phyloP scores from a whole-genome alignment of 2,797 vertebrate species.

The Sphenopsis melanotis region DNA sequence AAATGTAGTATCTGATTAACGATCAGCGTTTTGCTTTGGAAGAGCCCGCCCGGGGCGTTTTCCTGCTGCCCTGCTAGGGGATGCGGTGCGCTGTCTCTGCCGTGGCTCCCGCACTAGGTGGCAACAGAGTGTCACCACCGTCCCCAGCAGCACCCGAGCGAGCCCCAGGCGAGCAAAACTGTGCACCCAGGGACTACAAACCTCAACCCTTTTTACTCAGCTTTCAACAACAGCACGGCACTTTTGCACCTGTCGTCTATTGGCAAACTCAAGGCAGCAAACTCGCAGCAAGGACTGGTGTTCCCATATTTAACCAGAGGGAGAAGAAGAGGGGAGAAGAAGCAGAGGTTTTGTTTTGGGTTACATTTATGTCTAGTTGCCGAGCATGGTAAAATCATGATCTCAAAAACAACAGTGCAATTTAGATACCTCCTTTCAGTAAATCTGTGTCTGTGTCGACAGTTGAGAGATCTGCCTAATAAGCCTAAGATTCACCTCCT shows the following conservation, averaged over 20 bases:
- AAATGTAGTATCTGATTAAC: rapidly evolving
- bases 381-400: background rate
- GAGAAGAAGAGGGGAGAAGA: background rate
- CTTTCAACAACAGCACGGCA: background rate
- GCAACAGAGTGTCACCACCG: background rate
- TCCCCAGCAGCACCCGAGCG: background rate
- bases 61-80: rapidly evolving
- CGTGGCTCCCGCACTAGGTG: constrained; percentile 25
- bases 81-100: rapidly evolving
- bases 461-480: background rate
- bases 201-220: background rate
- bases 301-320: background rate
- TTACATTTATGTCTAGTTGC: background rate
- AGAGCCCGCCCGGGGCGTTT: background rate
- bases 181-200: background rate
- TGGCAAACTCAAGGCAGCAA: background rate
- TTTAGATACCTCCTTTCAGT: background rate
- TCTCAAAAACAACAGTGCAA: background rate
- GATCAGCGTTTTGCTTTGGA: background rate
- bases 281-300: background rate
- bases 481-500: background rate
- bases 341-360: rapidly evolving
- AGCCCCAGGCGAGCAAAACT: rapidly evolving
- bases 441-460: background rate
- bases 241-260: background rate